Base-by-base conservation (phyloP, 1,140 invertebrate species). In the Conopomorpha cramerella region DNA sequence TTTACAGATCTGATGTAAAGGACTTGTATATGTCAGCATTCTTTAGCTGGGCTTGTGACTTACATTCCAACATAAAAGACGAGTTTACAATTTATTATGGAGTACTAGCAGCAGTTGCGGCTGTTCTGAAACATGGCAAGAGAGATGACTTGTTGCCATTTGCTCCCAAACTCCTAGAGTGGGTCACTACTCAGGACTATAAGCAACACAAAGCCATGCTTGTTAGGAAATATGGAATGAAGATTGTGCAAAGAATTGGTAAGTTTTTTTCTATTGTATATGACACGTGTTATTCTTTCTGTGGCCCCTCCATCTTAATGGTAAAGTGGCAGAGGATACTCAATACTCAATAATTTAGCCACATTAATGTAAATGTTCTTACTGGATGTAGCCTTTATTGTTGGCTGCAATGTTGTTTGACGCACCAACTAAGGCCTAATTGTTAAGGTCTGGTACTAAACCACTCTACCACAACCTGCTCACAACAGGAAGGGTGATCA, bases 221-320 rank as follows among this genome's bases (percentile, higher is more conserved):
- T 2, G 84, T 95, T 27, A 84, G 92, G 30, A 96, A 97, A 64
- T 85, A 88, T 74, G 86, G 86, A n/a, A 86, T 94, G 18, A 99
- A 99, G 82, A 86, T 98, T 46, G 82, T 96, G 23, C 96, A 99
- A 58, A 83, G 96, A 58, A 88, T 97, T 47, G 95, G 91, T 87
- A 80, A 51, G 49, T 33, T 27, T n/a, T n/a, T n/a, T n/a, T n/a
- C n/a, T n/a, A n/a, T n/a, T n/a, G n/a, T n/a, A n/a, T n/a, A n/a
- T n/a, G n/a, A n/a, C n/a, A n/a, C n/a, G n/a, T n/a, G n/a, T n/a
- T n/a, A n/a, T n/a, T n/a, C n/a, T n/a, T n/a, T n/a, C n/a, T n/a
- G n/a, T n/a, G n/a, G n/a, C n/a, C n/a, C n/a, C n/a, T n/a, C n/a
- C n/a, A n/a, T n/a, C n/a, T n/a, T n/a, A n/a, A n/a, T n/a, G n/a